Base-by-base conservation (phyloP, 2,888 invertebrate genomes). In the Clepsis dumicolana region DNA sequence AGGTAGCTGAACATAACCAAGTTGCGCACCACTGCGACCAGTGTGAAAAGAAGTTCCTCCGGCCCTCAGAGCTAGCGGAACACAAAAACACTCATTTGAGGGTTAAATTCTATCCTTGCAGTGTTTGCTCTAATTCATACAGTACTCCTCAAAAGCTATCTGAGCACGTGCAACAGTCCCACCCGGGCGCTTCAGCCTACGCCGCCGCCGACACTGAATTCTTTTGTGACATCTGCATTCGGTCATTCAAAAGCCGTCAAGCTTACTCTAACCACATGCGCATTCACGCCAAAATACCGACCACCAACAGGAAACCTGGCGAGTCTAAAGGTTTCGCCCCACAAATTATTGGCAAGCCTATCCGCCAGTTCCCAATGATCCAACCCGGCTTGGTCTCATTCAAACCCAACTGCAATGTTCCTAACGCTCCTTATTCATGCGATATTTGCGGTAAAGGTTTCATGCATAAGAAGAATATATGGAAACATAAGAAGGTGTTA, bases 81-180 rank as follows among this genome's bases (percentile, higher is more conserved):
- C 96, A 96, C 77, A 94, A 95, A 71, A 95, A 95, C 76, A 94
- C 95, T 4, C 96, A 96, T 80, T 88, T 96, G 72, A 94, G 95
- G 74, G 94, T 96, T 1, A 96, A 96, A 76, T 94, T 96, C 59
- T 96, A 95, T 72, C 94, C 95, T 0, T 95, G 95, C 74, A 94
- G 92, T 24, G 83, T 94, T 25, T 95, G 95, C 71, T 83, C 94
- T 1, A 94, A 94, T 72, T 95, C 94, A 41, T 95, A 95, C 77
- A 94, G 95, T 74, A 95, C 95, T 60, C 94, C 95, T 0, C 94
- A 95, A 76, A 95, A 95, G 59, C 84, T 95, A 50, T 89, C 94
- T 0, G 95, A 95, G 72, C 94, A 94, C 71, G 94, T 94, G 12
- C 92, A 94, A 50, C 91, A 94, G 75, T 73, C 83, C 4, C 95